These are phyloP conservation scores for Sebastes hubbsi DNA, from an alignment of 2,797 vertebrate genomes.

Conservation along the genomic window DNA sequence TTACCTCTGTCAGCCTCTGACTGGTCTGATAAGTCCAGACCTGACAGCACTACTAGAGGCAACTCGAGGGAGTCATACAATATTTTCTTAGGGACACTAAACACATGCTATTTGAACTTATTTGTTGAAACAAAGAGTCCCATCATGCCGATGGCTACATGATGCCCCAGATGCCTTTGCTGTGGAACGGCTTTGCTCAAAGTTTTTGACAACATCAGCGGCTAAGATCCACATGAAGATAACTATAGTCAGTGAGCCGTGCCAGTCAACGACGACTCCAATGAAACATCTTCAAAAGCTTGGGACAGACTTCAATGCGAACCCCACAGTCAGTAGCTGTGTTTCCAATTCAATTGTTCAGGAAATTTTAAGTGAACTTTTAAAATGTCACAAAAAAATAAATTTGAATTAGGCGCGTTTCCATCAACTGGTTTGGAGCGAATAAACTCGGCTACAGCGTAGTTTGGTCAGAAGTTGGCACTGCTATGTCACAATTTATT, in stretches of 20 bases:
- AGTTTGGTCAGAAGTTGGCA: too few species aligned
- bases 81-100: not conserved
- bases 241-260: not conserved
- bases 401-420: too few species aligned
- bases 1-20: not conserved
- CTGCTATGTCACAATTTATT: too few species aligned
- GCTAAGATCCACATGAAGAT: not conserved
- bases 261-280: not conserved
- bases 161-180: slow-evolving; percentile 4
- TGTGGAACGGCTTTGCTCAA: not conserved
- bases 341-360: too few species aligned
- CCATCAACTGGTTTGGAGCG: too few species aligned
- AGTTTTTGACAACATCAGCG: slow-evolving; percentile 9
- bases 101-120: not conserved
- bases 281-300: not conserved
- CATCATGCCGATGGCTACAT: not conserved
- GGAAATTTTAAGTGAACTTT: too few species aligned
- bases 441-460: too few species aligned
- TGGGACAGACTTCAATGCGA: not conserved
- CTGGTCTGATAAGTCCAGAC: not conserved
- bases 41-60: not conserved
- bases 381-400: too few species aligned
- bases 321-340: not conserved
- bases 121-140: not conserved
- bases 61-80: not conserved